These are phyloP conservation scores for Cirrhinus mrigala DNA, from an alignment of 2,797 vertebrate species.

Conservation along the genomic window DNA sequence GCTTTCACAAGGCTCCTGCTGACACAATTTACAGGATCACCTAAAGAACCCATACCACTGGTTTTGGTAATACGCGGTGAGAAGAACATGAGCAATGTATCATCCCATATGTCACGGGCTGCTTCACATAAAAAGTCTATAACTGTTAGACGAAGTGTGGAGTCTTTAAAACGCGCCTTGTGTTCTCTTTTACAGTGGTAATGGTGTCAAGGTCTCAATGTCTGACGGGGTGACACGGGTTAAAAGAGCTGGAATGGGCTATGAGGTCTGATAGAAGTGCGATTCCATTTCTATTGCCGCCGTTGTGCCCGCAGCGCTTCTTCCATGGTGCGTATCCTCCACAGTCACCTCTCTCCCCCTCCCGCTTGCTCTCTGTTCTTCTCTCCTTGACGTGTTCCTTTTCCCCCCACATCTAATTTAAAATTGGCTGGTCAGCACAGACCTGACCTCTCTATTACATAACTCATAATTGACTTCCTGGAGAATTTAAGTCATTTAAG, in stretches of 20 bases:
- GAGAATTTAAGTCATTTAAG: conserved; percentile 13
- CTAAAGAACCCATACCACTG: conserved; percentile 28
- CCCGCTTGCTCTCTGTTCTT: conserved; percentile 27
- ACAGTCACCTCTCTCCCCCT: conserved; percentile 28
- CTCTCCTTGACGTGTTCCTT: conserved; percentile 45
- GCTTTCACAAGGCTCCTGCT: conserved; percentile 51
- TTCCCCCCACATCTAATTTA: conserved; percentile 51
- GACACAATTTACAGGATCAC: conserved; percentile 56
- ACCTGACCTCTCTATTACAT: conserved; percentile 38
- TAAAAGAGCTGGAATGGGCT: conserved; percentile 14
- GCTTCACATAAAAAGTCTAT: conserved; percentile 35
- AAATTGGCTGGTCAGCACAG: conserved; percentile 60
- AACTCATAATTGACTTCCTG: conserved; percentile 42
- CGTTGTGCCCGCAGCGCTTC: not conserved
- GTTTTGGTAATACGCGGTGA: conserved; percentile 13
- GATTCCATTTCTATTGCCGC: conserved; percentile 17
- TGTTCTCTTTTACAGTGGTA: not conserved
- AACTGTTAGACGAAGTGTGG: not conserved
- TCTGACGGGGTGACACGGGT: not conserved
- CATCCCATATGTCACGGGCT: not conserved
- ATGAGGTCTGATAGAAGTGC: conserved; percentile 31
- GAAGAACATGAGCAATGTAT: not conserved
- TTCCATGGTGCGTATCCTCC: conserved; percentile 17
- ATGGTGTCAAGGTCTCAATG: conserved; percentile 30
- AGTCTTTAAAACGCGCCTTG: conserved; percentile 1